Evolutionary conservation across 2,888 invertebrate species (phyloP).

Genomic region (Ypsolopha sequella): DNA sequence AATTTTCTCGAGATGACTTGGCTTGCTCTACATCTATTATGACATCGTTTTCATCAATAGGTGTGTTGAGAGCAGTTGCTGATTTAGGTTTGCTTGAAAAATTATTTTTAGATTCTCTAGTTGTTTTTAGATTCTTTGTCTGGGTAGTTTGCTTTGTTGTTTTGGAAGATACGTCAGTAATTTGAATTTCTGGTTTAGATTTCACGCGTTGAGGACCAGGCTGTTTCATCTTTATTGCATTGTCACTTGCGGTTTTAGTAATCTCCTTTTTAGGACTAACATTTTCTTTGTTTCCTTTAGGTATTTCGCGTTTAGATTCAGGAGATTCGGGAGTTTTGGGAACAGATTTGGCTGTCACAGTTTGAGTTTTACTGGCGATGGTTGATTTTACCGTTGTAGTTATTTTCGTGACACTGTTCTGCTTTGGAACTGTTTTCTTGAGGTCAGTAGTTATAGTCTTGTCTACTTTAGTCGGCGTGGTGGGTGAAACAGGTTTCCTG

Average conservation of each 20-base stretch:
- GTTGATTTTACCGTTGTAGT: constrained; percentile 30
- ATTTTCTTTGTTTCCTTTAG: constrained; percentile 44
- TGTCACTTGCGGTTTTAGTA: constrained; percentile 69
- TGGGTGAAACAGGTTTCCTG: constrained; percentile 34
- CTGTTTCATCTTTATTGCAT: constrained; percentile 62
- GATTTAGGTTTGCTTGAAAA: constrained; percentile 54
- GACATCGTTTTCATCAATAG: constrained; percentile 69
- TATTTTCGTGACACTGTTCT: constrained; percentile 33
- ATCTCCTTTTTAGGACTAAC: constrained; percentile 52
- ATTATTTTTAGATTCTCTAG: constrained; percentile 36
- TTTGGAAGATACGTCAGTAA: constrained; percentile 41
- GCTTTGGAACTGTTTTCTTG: not conserved
- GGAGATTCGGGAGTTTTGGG: constrained; percentile 21
- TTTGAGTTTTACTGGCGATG: constrained; percentile 19
- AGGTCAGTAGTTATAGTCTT: constrained; percentile 17
- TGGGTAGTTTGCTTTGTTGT: constrained; percentile 25
- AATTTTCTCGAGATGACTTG: constrained; percentile 81
- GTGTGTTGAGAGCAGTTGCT: constrained; percentile 62
- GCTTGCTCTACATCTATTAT: constrained; percentile 78
- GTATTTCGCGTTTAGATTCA: constrained; percentile 38
- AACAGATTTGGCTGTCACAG: constrained; percentile 10
- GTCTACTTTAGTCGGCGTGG: constrained; percentile 37
- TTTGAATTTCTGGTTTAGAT: constrained; percentile 63
- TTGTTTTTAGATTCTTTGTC: constrained; percentile 26
- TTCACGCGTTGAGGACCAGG: constrained; percentile 50